phyloP scores from a whole-genome alignment of 1,140 invertebrate genomes.

The Coelopa frigida region DNA sequence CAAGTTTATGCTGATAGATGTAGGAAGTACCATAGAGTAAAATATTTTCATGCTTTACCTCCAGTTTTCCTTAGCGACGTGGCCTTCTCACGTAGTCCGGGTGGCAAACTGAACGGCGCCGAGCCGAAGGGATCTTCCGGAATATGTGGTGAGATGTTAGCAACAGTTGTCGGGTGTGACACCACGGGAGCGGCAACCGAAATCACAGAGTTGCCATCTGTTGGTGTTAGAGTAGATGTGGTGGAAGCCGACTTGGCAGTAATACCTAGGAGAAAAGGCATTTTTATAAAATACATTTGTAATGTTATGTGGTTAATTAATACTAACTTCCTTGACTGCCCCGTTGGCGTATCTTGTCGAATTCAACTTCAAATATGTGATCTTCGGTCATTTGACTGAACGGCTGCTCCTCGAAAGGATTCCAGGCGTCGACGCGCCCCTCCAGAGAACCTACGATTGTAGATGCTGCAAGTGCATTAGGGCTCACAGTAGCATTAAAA shows the following conservation, averaged over 20 bases:
- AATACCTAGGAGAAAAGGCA: constrained; percentile 23
- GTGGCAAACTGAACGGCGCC: constrained; percentile 69
- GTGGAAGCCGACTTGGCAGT: constrained; percentile 41
- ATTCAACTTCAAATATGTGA: constrained; percentile 79
- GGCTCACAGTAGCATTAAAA: too few species aligned
- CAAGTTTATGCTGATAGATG: too few species aligned
- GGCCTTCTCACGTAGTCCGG: constrained; percentile 51
- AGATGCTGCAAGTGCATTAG: constrained; percentile 3
- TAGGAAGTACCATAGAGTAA: too few species aligned
- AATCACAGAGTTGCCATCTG: constrained; percentile 17
- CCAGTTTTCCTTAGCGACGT: constrained; percentile 50
- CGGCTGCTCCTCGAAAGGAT: constrained; percentile 72
- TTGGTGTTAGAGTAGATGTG: constrained; percentile 40
- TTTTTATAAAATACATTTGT: neutral
- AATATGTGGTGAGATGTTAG: constrained; percentile 13
- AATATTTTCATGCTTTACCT: constrained; percentile 55
- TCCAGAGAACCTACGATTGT: constrained; percentile 28
- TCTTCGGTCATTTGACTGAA: constrained; percentile 74
- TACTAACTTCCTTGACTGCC: constrained; percentile 70
- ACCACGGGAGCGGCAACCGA: neutral
- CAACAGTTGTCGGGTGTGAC: constrained; percentile 4
- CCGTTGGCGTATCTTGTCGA: constrained; percentile 73
- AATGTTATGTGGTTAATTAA: neutral
- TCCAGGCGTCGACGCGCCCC: constrained; percentile 58
- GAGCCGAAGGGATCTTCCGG: constrained; percentile 72